phyloP scores from a whole-genome alignment of 2,797 vertebrate species.

The Tapirus indicus region DNA sequence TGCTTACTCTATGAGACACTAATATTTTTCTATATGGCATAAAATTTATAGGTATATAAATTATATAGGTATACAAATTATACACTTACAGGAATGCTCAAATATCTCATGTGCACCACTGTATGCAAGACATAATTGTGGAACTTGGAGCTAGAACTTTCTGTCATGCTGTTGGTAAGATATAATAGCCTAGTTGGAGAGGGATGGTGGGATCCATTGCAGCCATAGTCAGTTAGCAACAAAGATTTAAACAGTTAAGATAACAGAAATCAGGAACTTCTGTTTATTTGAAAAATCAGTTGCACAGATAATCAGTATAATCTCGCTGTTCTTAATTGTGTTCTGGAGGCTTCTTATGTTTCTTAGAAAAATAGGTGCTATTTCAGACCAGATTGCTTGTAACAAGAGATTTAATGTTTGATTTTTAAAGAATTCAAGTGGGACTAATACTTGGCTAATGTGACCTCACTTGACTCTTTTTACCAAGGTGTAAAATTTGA shows the following conservation, averaged over 20 bases:
- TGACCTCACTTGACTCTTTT: not conserved
- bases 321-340: not conserved
- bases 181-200: not conserved
- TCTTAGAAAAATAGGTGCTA: not conserved
- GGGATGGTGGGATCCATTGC: not conserved
- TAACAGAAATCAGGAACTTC: not conserved
- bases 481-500: not conserved
- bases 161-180: not conserved
- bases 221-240: not conserved
- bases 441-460: not conserved
- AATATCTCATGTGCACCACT: not conserved
- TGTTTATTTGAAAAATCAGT: not conserved
- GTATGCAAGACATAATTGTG: not conserved
- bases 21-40: not conserved
- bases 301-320: not conserved
- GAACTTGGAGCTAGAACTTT: not conserved
- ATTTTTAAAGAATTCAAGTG: not conserved
- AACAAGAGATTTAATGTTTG: conserved; percentile 1
- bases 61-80: too few species aligned
- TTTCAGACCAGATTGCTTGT: not conserved
- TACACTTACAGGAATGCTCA: not conserved
- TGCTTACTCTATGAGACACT: not conserved
- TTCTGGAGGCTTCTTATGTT: not conserved
- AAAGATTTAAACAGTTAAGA: not conserved
- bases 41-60: not conserved